Percentiles rank a stretch among this genome's conserved stretches.
phyloP scores from a whole-genome alignment of 2,888 invertebrate species.

The Crocallis elinguaria region DNA sequence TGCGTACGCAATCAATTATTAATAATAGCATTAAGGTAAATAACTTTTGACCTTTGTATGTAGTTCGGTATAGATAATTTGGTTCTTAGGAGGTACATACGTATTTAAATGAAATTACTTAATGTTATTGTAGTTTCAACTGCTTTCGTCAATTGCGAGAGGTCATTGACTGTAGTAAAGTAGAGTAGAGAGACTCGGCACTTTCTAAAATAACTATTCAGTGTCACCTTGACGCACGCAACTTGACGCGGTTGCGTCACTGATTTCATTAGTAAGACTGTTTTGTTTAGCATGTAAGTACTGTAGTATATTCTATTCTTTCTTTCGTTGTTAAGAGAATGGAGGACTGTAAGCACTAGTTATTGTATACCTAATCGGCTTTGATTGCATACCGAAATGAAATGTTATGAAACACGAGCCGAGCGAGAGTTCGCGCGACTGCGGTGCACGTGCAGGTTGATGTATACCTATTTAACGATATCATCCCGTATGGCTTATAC shows the following conservation, averaged over 20 bases:
- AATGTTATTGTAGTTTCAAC: constrained; percentile 22
- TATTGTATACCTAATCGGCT: constrained; percentile 3
- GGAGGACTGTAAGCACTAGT: neutral
- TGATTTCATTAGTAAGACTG: constrained; percentile 52
- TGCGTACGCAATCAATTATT: constrained; percentile 17
- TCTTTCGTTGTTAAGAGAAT: constrained; percentile 2
- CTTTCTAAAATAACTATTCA: constrained; percentile 82
- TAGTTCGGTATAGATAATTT: neutral
- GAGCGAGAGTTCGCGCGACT: constrained; percentile 35
- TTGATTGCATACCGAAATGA: constrained; percentile 36
- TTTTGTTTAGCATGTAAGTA: constrained; percentile 36
- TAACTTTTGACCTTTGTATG: constrained; percentile 28
- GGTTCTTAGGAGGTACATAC: too few relatives aligned
- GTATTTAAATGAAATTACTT: constrained; percentile 23
- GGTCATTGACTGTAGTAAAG: constrained; percentile 69
- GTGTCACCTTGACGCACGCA: constrained; percentile 77
- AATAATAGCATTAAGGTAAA: constrained; percentile 21
- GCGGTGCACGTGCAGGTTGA: constrained; percentile 33
- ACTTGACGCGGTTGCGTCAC: constrained; percentile 68
- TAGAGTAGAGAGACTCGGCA: constrained; percentile 63
- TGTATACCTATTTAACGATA: neutral
- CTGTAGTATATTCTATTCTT: constrained; percentile 2
- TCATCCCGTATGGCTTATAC: neutral
- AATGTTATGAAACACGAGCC: constrained; percentile 42
- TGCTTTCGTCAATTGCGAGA: constrained; percentile 37